Evolutionary conservation across 2,797 vertebrate genomes (phyloP).

Genomic region (Antennarius maculatus): DNA sequence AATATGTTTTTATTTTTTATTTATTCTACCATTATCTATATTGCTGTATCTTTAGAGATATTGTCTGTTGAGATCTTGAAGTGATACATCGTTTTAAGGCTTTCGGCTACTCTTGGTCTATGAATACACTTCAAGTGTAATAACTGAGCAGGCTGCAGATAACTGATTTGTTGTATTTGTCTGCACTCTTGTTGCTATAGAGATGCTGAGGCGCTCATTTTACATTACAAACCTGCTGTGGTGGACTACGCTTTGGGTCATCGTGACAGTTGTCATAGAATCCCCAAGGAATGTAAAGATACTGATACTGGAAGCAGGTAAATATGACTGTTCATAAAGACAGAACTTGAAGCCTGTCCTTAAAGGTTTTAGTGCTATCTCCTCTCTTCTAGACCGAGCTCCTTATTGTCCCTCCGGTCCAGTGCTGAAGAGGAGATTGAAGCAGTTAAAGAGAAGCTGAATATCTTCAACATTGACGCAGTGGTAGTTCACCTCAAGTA

Average conservation of each 20-base stretch:
- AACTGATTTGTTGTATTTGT: constrained; percentile 1
- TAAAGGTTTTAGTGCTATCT: background rate
- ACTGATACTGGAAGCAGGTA: constrained; percentile 66
- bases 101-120: background rate
- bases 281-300: constrained; percentile 6
- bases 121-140: background rate
- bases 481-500: constrained; percentile 82
- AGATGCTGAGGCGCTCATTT: constrained; percentile 73
- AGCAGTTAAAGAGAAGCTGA: constrained; percentile 81
- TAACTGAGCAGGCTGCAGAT: background rate
- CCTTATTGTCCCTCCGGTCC: constrained; percentile 65
- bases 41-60: no score
- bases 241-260: constrained; percentile 81
- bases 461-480: constrained; percentile 79
- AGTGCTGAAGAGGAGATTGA: constrained; percentile 71
- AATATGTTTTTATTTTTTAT: no score
- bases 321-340: constrained; percentile 15
- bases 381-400: constrained; percentile 58
- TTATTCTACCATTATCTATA: no score
- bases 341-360: background rate
- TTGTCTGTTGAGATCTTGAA: no score
- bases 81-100: background rate
- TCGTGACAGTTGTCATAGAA: constrained; percentile 40
- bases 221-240: constrained; percentile 79
- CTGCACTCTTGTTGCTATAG: constrained; percentile 64